Evolutionary conservation across 2,888 invertebrate genomes (phyloP).

Genomic region (Ceriagrion tenellum): DNA sequence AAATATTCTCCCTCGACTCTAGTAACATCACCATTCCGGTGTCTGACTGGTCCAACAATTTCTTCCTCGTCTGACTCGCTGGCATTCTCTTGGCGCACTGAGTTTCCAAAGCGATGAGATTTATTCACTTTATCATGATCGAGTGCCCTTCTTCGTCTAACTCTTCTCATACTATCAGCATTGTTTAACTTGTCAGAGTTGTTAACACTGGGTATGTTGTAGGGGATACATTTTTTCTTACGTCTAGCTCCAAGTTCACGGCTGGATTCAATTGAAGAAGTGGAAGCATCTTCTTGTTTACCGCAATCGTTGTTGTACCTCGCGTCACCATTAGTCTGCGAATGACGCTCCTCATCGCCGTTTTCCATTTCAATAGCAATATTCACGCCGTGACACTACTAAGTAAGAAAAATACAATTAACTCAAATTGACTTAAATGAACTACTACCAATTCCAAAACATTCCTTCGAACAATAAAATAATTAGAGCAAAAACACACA

Average conservation of each 20-base stretch:
- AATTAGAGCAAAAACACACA: conserved; percentile 29
- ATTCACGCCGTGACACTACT: conserved; percentile 48
- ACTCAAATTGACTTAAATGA: background rate
- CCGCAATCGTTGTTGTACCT: conserved; percentile 50
- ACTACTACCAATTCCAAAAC: background rate
- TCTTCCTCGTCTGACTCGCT: conserved; percentile 45
- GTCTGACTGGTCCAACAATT: background rate
- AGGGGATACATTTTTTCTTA: conserved; percentile 38
- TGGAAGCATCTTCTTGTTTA: conserved; percentile 41
- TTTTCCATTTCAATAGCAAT: conserved; percentile 53
- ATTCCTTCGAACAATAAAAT: background rate
- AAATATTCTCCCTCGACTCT: background rate
- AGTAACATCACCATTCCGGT: conserved; percentile 26
- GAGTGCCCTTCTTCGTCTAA: conserved; percentile 17
- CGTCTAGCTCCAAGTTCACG: conserved; percentile 48
- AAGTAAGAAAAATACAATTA: background rate
- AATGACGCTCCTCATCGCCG: conserved; percentile 59
- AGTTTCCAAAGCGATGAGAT: background rate
- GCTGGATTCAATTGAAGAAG: conserved; percentile 33
- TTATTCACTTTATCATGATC: conserved; percentile 38
- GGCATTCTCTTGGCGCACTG: background rate
- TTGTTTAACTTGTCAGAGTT: conserved; percentile 48
- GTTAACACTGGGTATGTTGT: conserved; percentile 49
- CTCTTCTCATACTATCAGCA: background rate
- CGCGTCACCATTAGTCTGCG: conserved; percentile 41